phyloP scores from a whole-genome alignment of 1,140 invertebrate genomes.

The Riptortus pedestris region DNA sequence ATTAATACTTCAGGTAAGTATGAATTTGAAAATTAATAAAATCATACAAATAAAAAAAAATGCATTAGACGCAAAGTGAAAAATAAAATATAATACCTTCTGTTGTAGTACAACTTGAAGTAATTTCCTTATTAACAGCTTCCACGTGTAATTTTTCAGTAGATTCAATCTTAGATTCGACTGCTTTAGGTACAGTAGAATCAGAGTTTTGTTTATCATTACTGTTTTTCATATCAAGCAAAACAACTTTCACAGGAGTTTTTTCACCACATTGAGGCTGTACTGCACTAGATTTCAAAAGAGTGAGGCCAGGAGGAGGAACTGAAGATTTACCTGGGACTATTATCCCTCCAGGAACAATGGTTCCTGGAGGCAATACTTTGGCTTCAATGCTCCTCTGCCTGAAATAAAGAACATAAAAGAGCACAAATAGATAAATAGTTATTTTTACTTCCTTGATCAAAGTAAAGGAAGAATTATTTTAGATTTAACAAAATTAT shows the following conservation, averaged over 20 bases:
- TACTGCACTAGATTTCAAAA: background rate
- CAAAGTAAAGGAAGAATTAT: too few species aligned
- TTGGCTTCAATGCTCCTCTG: background rate
- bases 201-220: too few species aligned
- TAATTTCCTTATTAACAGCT: background rate
- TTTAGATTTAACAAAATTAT: too few species aligned
- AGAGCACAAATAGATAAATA: background rate
- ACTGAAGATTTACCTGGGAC: background rate
- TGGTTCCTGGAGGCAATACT: background rate
- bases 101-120: too few species aligned
- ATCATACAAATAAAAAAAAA: too few species aligned
- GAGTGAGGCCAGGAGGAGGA: background rate
- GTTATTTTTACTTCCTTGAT: too few species aligned
- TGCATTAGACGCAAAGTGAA: too few species aligned
- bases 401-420: background rate
- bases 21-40: too few species aligned
- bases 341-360: background rate
- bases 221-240: slow-evolving; percentile 4
- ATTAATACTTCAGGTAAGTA: too few species aligned
- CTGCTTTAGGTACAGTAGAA: too few species aligned
- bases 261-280: background rate
- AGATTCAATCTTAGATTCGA: too few species aligned
- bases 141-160: background rate
- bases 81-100: too few species aligned
- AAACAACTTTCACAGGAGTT: background rate